Evolutionary conservation across 2,888 invertebrate genomes (phyloP), one percentile per base, ranked within the genome.

Genomic region (Maniola hyperantus): DNA sequence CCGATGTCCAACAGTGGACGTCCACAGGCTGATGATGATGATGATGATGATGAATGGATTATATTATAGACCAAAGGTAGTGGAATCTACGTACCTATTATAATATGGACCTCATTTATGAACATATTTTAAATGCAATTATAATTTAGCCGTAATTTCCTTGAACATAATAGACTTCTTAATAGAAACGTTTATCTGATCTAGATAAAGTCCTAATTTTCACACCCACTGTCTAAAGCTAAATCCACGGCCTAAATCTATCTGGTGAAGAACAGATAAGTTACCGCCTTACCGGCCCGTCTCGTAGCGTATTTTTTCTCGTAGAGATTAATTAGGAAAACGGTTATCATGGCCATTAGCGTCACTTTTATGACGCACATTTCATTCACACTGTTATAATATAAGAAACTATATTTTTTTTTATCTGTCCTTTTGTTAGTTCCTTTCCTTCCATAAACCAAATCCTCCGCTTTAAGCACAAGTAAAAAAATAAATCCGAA

Each of bases 291-390:
- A 39, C 69, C 26, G 26, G 26, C 26, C 26, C 26, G 26, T 59
- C 50, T 71, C 70, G 69, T 71, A 77, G 77, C 79, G 78, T 26
- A 39, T 36, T 66, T 54, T 66, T 61, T 62, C 36, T 33, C 34
- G 36, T 46, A 55, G 51, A 75, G 76, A 83, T 83, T 83, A 83
- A 86, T 85, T 84, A 80, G 78, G 75, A 71, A 73, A 76, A 74
- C 77, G 77, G 77, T 77, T 72, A 76, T 72, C 72, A 72, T 70
- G 77, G 68, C 79, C 81, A 83, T 85, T 83, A 85, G 79, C 71
- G 85, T 84, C 85, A 82, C 69, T 78, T 84, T 85, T 84, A 85
- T 85, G 79, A 76, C 83, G 77, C 78, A 80, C 80, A 79, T 80
- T 79, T 85, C 83, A 84, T 82, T 81, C 77, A 70, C 71, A 76